Evolutionary conservation across 2,113 vertebrate genomes (phyloP).

Genomic region (Otus sunia): DNA sequence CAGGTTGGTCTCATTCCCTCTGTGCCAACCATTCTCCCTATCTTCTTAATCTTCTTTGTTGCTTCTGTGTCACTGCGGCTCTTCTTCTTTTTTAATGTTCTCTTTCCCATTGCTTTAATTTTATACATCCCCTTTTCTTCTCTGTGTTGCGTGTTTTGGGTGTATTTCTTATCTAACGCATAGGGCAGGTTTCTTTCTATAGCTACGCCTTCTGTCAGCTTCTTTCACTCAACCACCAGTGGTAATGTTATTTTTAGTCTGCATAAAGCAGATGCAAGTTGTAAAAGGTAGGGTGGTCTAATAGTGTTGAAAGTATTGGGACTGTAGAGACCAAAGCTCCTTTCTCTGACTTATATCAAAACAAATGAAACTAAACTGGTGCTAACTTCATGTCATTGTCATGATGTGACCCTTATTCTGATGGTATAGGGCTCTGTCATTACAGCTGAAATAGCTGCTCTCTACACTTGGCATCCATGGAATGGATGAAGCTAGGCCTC

Average conservation of each 20-base stretch:
- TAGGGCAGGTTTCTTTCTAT: neutral
- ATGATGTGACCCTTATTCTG: neutral
- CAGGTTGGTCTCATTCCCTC: neutral
- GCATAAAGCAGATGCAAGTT: neutral
- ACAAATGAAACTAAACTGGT: neutral
- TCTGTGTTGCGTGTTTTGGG: neutral
- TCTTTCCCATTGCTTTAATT: neutral
- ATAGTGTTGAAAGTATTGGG: neutral
- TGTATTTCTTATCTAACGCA: neutral
- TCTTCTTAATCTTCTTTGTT: neutral
- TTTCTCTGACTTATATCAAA: neutral
- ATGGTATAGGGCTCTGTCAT: neutral
- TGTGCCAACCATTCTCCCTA: fast-evolving
- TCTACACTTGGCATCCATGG: neutral
- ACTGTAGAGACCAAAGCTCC: neutral
- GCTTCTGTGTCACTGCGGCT: neutral
- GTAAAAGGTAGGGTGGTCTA: neutral
- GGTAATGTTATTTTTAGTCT: neutral
- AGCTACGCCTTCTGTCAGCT: neutral
- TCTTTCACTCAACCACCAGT: neutral
- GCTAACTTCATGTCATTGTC: neutral
- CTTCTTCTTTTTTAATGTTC: neutral
- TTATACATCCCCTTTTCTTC: neutral
- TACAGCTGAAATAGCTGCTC: neutral
- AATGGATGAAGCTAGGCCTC: neutral